phyloP scores from a whole-genome alignment of 2,113 vertebrate species.

The Isurus oxyrinchus region DNA sequence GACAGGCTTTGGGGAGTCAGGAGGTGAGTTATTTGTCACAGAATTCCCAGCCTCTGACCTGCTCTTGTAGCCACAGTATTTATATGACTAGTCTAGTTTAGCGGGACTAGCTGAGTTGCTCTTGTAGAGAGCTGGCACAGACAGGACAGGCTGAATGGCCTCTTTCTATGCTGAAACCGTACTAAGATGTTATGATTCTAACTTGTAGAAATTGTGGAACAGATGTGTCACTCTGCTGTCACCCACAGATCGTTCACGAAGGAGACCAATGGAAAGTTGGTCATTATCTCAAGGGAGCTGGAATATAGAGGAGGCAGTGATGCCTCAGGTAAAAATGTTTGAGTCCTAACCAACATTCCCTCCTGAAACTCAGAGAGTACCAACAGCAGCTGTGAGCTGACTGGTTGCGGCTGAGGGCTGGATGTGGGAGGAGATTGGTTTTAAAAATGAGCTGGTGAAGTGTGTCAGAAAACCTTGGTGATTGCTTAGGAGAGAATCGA shows the following conservation, averaged over 20 bases:
- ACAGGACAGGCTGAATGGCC: no score
- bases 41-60: no score
- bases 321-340: neutral
- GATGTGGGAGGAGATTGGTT: neutral
- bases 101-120: no score
- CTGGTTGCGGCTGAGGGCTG: neutral
- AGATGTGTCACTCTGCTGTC: neutral
- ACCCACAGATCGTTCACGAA: neutral
- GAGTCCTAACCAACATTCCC: neutral
- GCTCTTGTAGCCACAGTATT: no score
- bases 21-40: no score
- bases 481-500: no score
- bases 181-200: no score
- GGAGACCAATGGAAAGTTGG: neutral
- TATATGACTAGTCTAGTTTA: no score
- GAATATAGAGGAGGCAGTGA: neutral
- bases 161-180: no score
- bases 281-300: neutral
- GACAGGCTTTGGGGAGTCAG: no score
- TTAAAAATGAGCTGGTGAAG: neutral
- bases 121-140: no score
- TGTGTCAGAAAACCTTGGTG: neutral
- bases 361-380: neutral
- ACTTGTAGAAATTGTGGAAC: neutral
- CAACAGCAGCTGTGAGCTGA: neutral